Evolutionary conservation across 2,797 vertebrate species (phyloP).

Genomic region (Emydoidea blandingii): DNA sequence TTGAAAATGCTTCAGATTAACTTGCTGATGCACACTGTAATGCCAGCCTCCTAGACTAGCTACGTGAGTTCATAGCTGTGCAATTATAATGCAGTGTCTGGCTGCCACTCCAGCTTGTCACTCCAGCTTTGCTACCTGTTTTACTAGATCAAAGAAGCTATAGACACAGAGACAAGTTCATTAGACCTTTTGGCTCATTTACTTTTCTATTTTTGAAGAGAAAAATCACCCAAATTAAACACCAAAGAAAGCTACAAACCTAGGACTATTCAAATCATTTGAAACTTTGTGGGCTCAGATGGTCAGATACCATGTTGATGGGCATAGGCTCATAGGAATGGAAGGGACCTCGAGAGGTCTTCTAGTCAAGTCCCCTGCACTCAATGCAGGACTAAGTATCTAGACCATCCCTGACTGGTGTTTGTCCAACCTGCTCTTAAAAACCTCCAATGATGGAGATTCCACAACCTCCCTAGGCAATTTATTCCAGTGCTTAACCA

Average conservation of each 20-base stretch:
- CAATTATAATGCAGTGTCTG: neutral
- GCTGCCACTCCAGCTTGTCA: neutral
- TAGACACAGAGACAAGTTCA: neutral
- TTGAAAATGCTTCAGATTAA: neutral
- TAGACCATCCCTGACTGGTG: too few relatives aligned
- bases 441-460: too few relatives aligned
- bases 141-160: neutral
- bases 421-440: too few relatives aligned
- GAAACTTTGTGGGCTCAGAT: too few relatives aligned
- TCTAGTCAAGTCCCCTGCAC: too few relatives aligned
- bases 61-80: neutral
- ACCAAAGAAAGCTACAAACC: neutral
- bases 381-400: too few relatives aligned
- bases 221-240: neutral
- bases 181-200: neutral
- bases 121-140: neutral
- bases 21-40: neutral
- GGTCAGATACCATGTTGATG: too few relatives aligned
- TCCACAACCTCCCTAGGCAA: too few relatives aligned
- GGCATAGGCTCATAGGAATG: too few relatives aligned
- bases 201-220: neutral
- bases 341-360: too few relatives aligned
- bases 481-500: too few relatives aligned
- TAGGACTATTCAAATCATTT: too few relatives aligned
- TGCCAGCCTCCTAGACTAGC: neutral